These are phyloP conservation scores for Campaea margaritaria DNA, from an alignment of 2,888 invertebrate species.

Conservation along the genomic window DNA sequence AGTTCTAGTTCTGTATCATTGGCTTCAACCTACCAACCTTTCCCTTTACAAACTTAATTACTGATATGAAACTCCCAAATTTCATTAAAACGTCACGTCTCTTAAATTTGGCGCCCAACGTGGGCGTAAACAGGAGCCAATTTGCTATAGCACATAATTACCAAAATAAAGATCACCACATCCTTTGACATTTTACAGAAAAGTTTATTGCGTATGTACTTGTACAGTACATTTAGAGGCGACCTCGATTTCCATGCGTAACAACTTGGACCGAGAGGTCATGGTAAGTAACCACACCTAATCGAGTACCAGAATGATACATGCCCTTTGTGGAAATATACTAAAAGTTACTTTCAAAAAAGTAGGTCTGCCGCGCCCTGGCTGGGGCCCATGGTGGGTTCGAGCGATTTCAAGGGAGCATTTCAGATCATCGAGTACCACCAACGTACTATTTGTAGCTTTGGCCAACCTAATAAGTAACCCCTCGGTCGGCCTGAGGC, in stretches of 20 bases:
- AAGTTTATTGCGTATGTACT: slow-evolving; percentile 13
- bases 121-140: neutral
- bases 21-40: neutral
- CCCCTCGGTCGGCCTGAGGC: too few species aligned
- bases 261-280: too few species aligned
- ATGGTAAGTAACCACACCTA: too few species aligned
- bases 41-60: neutral
- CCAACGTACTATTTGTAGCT: too few species aligned
- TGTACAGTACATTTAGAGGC: neutral
- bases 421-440: too few species aligned
- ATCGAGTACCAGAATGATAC: too few species aligned
- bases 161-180: slow-evolving; percentile 13
- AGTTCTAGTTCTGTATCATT: neutral
- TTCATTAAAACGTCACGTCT: slow-evolving; percentile 8
- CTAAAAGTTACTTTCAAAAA: too few species aligned
- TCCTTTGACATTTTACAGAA: slow-evolving; percentile 18
- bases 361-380: too few species aligned
- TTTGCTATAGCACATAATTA: slow-evolving; percentile 2
- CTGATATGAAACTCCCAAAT: neutral
- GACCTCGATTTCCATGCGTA: slow-evolving; percentile 15
- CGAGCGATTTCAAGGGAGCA: too few species aligned
- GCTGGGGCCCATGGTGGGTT: too few species aligned
- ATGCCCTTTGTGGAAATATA: too few species aligned
- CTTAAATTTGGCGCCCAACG: slow-evolving; percentile 10
- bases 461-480: too few species aligned